Conservation (phyloP, 30 jellyfish, hydroid and myxozoan species). For the Kudoa iwatai region DNA sequence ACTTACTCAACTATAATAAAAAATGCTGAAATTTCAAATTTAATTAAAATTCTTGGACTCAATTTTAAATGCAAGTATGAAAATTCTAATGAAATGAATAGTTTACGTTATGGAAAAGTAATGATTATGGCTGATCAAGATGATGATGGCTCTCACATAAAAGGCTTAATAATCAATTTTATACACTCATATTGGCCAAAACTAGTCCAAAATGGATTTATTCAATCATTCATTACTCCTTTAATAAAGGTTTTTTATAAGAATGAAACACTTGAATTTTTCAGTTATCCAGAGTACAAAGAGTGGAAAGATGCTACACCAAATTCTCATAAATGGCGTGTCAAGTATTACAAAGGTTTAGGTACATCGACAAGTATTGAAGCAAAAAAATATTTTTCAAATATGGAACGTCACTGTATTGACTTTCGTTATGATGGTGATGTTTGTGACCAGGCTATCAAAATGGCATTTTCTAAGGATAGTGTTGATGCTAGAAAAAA, state of each 20-base stretch:
- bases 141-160: constrained; percentile 90
- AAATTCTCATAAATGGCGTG: constrained; percentile 37
- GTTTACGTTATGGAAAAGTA: constrained; percentile 50
- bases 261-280: constrained; percentile 18
- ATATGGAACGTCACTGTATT: constrained; percentile 40
- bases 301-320: constrained; percentile 62
- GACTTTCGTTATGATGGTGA: constrained; percentile 48
- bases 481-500: constrained; percentile 15
- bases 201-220: constrained; percentile 13
- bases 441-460: constrained; percentile 53
- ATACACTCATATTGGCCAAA: constrained; percentile 76
- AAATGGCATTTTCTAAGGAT: constrained; percentile 69
- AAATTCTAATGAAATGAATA: constrained; percentile 15
- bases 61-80: constrained; percentile 45
- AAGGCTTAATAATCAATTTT: constrained; percentile 76
- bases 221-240: constrained; percentile 74
- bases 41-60: constrained; percentile 45
- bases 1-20: constrained; percentile 27
- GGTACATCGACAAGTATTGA: constrained; percentile 84
- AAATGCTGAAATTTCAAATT: constrained; percentile 40
- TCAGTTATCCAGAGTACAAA: constrained; percentile 59
- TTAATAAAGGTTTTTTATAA: constrained; percentile 46
- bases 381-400: constrained; percentile 60
- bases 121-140: constrained; percentile 98
- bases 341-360: constrained; percentile 95